phyloP scores from a whole-genome alignment of 2,797 vertebrate genomes.

The Sebastes variabilis region DNA sequence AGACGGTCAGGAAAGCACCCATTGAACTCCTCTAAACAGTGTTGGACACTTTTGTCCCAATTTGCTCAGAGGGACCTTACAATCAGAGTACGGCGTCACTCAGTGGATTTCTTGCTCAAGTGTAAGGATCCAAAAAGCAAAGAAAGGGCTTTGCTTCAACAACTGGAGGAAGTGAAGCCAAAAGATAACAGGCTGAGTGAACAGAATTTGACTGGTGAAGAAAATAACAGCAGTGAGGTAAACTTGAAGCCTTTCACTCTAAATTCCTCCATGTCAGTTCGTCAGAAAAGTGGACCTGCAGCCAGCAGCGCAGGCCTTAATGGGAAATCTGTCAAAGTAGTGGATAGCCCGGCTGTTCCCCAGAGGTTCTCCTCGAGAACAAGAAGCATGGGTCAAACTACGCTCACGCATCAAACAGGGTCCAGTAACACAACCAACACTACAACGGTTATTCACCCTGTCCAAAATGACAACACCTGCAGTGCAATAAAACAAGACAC shows the following conservation, averaged over 20 bases:
- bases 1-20: constrained; percentile 60
- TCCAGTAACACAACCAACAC: constrained; percentile 27
- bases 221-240: constrained; percentile 36
- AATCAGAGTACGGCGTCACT: constrained; percentile 79
- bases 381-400: constrained; percentile 39
- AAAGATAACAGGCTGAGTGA: constrained; percentile 21
- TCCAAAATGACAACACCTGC: constrained; percentile 14
- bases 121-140: constrained; percentile 80
- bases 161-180: constrained; percentile 68
- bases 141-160: constrained; percentile 72
- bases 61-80: constrained; percentile 72
- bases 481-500: constrained; percentile 39
- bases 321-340: constrained; percentile 50
- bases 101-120: constrained; percentile 76
- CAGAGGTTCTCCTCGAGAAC: constrained; percentile 67
- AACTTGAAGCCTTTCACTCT: constrained; percentile 72
- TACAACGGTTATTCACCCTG: constrained; percentile 14
- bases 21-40: constrained; percentile 41
- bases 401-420: constrained; percentile 3
- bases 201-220: constrained; percentile 15
- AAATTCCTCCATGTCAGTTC: constrained; percentile 40
- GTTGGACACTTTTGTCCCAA: constrained; percentile 53
- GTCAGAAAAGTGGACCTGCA: constrained; percentile 28
- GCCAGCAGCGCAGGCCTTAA: constrained; percentile 24
- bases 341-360: constrained; percentile 37